Conservation (phyloP, 1,140 invertebrate genomes). For the Heliothis subflexa region DNA sequence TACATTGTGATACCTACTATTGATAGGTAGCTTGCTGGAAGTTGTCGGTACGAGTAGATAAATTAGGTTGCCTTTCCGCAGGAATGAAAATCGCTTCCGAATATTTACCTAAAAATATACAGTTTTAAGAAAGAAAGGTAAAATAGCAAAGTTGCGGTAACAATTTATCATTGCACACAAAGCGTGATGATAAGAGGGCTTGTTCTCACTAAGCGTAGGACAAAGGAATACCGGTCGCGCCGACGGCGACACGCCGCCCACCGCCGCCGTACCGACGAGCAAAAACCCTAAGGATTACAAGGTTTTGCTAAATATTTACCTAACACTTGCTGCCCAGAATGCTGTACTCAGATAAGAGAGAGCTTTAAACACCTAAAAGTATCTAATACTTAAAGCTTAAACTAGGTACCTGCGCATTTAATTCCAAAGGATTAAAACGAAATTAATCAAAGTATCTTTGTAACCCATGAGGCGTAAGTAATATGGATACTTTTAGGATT, state of each 20-base stretch:
- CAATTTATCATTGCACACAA: slow-evolving; percentile 66
- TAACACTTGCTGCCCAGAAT: slow-evolving; percentile 58
- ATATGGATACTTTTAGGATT: slow-evolving; percentile 19
- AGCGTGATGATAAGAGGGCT: slow-evolving; percentile 63
- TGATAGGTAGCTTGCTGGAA: not conserved
- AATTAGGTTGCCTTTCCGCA: not conserved
- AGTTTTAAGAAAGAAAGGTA: slow-evolving; percentile 22
- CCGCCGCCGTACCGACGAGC: slow-evolving; percentile 32
- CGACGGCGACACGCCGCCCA: slow-evolving; percentile 25
- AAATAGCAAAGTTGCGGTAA: slow-evolving; percentile 46
- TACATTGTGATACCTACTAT: not conserved
- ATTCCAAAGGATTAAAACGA: slow-evolving; percentile 15
- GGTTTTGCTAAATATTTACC: slow-evolving; percentile 66
- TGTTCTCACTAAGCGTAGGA: slow-evolving; percentile 55
- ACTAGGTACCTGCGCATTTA: slow-evolving; percentile 24
- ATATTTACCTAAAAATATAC: slow-evolving; percentile 19
- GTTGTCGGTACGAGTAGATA: not conserved
- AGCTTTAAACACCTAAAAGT: slow-evolving; percentile 40
- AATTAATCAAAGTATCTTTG: slow-evolving; percentile 22
- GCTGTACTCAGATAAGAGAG: slow-evolving; percentile 40
- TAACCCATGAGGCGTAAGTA: slow-evolving; percentile 27
- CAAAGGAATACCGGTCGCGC: slow-evolving; percentile 56
- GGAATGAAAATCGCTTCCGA: not conserved
- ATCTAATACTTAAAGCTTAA: slow-evolving; percentile 48
- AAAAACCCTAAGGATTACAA: slow-evolving; percentile 67